Base-by-base conservation (phyloP, 2,888 invertebrate species). In the Homarus gammarus region DNA sequence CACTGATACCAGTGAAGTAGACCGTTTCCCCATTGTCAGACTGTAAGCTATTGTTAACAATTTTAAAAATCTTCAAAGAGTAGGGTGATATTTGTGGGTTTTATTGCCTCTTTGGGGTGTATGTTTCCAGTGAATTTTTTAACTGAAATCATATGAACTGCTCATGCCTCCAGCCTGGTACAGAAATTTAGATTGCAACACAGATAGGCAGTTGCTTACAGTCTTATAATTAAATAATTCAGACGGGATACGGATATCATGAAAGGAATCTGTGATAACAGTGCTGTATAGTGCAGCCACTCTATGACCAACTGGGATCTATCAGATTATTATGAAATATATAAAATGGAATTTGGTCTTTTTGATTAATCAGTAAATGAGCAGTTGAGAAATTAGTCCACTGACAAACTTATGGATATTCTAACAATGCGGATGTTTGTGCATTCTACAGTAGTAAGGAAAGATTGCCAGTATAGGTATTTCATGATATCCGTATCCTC, bases 401-500 rank as follows among this genome's bases (percentile, higher is more conserved):
- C 56, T 22, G 56, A 56, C 15, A 22, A 56, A 3, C 22, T 64
- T 3, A 27, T 27, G 3, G 8, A 18, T 64, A 27, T 12, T 6
- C 27, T 12, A 10, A 27, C 3, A 31, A 64, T 22, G 8, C 64
- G n/a, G n/a, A 12, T 64, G 27, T 6, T 27, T 64, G 64, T 64
- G 56, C 22, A 18, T 56, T 22, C 22, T 56, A 22, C 22, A 18
- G 49, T 56, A n/a, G 27, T 64, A 64, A 64, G n/a, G n/a, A n/a
- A n/a, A n/a, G n/a, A n/a, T n/a, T n/a, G n/a, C 27, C 22, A 1
- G 64, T 64, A 3, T 3, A 64, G 22, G 3, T 2, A 27, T 8
- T 64, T 85, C 68, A 79, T 84, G 85, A 84, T 81, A 75, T 61
- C 79, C 81, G 51, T 44, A 84, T 89, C 72, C 72, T 70, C 56